Evolutionary conservation across 2,113 vertebrate species (phyloP), one percentile per base, ranked within the genome.

Genomic region (Puntigrus tetrazona): DNA sequence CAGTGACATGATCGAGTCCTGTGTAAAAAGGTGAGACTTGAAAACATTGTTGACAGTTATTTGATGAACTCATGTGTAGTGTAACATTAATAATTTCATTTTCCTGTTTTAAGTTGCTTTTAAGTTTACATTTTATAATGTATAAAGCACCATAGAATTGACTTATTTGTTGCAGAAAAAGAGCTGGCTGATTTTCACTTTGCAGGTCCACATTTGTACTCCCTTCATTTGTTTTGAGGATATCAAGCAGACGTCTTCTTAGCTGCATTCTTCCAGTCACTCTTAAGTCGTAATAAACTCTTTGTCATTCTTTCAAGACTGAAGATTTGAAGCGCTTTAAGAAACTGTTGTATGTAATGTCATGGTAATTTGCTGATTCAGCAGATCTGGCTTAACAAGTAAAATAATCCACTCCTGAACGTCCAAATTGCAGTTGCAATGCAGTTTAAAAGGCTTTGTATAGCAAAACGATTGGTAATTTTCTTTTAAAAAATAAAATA

Each of bases 1-100:
- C 7, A 99, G 98, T 81, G 98, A 99, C 92, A 99, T 99, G 98
- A 99, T 99, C 0, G 98, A 99, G 87, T 99, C 98, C 63, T 99
- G 97, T 69, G 95, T 99, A 41, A 99, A 99, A 90, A 95, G 98
- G 98, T 99, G 84, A 72, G 86, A 57, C 41, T 10, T 27, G 4
- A 11, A 22, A 11, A 16, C 50, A 22, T 27, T 11, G 16, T 31
- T 61, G 22, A 57, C 3, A 9, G 41, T 41, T 41, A 41, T 41
- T 41, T 41, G 41, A 41, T 10, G 8, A 41, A 41, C 41, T 10
- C 10, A n/a, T n/a, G n/a, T n/a, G n/a, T n/a, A n/a, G n/a, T 41
- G 8, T 9, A 41, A 41, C 41, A 41, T 41, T 41, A 9, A 41
- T 41, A 41, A 41, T 41, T 1, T 9, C 8, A 41, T 41, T 41